Base-by-base conservation (phyloP, 1,140 invertebrate species). In the Augochlora pura region DNA sequence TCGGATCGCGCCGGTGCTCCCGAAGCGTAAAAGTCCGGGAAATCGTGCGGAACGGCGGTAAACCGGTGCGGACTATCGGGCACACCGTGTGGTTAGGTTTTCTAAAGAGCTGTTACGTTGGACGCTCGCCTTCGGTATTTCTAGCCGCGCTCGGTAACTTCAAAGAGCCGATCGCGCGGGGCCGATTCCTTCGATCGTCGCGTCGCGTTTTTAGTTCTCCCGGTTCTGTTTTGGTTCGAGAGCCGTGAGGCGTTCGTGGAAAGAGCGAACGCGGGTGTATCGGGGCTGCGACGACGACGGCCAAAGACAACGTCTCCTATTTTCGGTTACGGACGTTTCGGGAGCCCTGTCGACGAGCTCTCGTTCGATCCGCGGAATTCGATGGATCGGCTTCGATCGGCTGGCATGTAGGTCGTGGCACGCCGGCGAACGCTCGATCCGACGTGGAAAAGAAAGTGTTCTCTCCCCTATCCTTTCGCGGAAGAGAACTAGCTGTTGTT, bases 371-470 rank as follows among this genome's bases (percentile, higher is more conserved):
- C 65, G 67, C n/a, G 73, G 42, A 80, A 79, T 79, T 68, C 70
- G 69, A 74, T 72, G 62, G 72, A 81, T 81, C 70, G 75, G 78
- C 64, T 66, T 60, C 38, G 76, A 80, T 82, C 49, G 72, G 39
- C 49, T 32, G 80, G 72, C 39, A 75, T 42, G 16, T 63, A n/a
- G 70, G 10, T 57, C 52, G 42, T 42, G 54, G 21, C 59, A 25
- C 70, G 54, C 59, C 2, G 16, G 16, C 49, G 16, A 18, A 32
- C 25, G 60, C 4, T 46, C 69, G 38, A 54, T 79, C 70, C 69
- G 54, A 64, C 73, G 64, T 16, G 59, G 23, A 71, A 57, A 81
- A 77, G 75, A 82, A 74, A 82, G 77, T 82, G 42, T 68, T 46
- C 25, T 57, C 27, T 32, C 49, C 49, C 23, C 57, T 69, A 54